These are phyloP conservation scores for Apamea monoglypha DNA, from an alignment of 2,888 invertebrate genomes.

Conservation along the genomic window DNA sequence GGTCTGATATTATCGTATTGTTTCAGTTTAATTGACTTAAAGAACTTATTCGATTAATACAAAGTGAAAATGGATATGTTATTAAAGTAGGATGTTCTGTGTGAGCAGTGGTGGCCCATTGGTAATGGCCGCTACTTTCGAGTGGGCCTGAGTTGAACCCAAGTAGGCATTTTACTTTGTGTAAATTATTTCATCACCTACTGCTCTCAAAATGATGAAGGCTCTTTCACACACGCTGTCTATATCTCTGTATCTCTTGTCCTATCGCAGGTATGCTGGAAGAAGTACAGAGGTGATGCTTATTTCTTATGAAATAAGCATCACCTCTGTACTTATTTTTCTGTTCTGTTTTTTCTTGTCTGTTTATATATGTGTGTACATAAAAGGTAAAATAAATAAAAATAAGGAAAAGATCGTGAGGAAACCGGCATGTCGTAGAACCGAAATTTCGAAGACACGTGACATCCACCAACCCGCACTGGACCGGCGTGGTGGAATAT, in stretches of 20 bases:
- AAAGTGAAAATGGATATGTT: neutral
- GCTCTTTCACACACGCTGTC: too few relatives aligned
- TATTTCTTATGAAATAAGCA: too few relatives aligned
- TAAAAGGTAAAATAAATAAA: too few relatives aligned
- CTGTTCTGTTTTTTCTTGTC: too few relatives aligned
- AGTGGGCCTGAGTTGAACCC: too few relatives aligned
- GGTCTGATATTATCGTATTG: constrained; percentile 46
- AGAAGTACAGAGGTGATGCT: too few relatives aligned
- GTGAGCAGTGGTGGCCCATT: neutral
- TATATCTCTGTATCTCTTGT: too few relatives aligned
- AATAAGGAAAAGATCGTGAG: neutral
- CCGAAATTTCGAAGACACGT: neutral
- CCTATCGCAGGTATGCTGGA: too few relatives aligned
- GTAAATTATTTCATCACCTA: neutral
- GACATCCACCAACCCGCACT: neutral
- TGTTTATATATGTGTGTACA: too few relatives aligned
- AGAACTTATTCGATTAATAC: constrained; percentile 39
- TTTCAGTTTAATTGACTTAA: constrained; percentile 50
- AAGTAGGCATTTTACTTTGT: neutral
- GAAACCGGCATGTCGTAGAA: neutral
- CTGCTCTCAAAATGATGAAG: neutral
- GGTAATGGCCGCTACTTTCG: neutral
- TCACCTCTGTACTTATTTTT: too few relatives aligned
- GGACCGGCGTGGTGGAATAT: neutral
- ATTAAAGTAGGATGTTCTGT: neutral